Conservation (phyloP, 2,113 vertebrate genomes). For the Scophthalmus maximus region DNA sequence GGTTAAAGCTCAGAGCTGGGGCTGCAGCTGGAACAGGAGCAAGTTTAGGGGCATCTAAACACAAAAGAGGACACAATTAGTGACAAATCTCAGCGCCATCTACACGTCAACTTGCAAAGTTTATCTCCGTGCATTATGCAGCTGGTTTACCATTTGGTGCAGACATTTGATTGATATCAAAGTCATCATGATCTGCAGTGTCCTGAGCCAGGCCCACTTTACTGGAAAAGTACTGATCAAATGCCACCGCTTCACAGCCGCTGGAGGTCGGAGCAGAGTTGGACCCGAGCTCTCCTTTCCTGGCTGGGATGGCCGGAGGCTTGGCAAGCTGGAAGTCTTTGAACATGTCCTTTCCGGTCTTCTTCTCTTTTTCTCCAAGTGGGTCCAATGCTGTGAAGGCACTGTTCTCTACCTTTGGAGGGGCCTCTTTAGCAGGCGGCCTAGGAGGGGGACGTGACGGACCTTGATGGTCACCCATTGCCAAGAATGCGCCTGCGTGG, state of each 20-base stretch:
- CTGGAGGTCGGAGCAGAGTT: slow-evolving; percentile 52
- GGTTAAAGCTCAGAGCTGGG: slow-evolving; percentile 53
- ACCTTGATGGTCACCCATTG: slow-evolving; percentile 66
- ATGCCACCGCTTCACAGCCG: slow-evolving; percentile 73
- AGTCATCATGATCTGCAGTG: slow-evolving; percentile 82
- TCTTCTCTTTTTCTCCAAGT: slow-evolving; percentile 91
- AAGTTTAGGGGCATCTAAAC: slow-evolving; percentile 82
- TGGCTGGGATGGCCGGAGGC: slow-evolving; percentile 88
- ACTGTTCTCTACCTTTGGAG: slow-evolving; percentile 85
- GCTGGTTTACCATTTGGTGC: slow-evolving; percentile 72
- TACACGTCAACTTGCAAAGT: neutral
- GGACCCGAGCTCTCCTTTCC: slow-evolving; percentile 83
- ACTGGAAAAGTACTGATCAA: slow-evolving; percentile 85
- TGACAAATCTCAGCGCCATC: neutral
- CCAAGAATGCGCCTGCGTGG: slow-evolving; percentile 81
- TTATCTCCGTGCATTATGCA: neutral
- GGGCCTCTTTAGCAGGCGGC: slow-evolving; percentile 80
- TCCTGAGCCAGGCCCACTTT: slow-evolving; percentile 85
- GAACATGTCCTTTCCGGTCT: slow-evolving; percentile 94
- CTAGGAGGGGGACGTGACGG: slow-evolving; percentile 88
- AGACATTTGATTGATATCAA: slow-evolving; percentile 83
- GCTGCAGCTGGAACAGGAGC: slow-evolving; percentile 58
- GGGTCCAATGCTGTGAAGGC: slow-evolving; percentile 94
- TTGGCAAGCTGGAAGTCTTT: slow-evolving; percentile 94
- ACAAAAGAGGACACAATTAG: slow-evolving; percentile 3